Conservation (phyloP, 2,113 vertebrate genomes). For the Progne subis region DNA sequence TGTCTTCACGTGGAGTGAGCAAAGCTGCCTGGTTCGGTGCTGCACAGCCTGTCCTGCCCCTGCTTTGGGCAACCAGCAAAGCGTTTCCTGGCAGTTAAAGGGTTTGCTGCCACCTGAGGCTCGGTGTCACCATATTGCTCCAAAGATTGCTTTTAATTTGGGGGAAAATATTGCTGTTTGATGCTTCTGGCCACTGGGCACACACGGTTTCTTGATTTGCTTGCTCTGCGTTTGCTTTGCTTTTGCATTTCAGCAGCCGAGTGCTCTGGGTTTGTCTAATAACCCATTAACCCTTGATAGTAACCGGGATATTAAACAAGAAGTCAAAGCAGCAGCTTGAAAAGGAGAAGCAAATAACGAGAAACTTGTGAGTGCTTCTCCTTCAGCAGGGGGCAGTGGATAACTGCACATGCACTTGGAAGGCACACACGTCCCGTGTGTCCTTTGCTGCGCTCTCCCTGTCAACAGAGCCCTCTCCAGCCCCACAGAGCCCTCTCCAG, state of each 20-base stretch:
- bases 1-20: not conserved
- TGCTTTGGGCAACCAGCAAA: fast-evolving
- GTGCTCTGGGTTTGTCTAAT: not conserved
- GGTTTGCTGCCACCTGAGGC: not conserved
- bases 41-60: not conserved
- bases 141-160: fast-evolving
- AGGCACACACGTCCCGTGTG: fast-evolving
- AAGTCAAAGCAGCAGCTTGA: not conserved
- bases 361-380: not conserved
- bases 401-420: fast-evolving
- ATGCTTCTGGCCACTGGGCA: not conserved
- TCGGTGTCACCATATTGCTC: not conserved
- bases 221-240: not conserved
- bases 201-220: not conserved
- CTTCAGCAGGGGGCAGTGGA: not conserved
- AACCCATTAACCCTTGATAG: not conserved
- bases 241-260: not conserved
- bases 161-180: not conserved
- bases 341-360: not conserved
- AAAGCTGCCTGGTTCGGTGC: not conserved
- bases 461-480: not conserved
- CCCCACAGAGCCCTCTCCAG: not conserved
- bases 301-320: not conserved
- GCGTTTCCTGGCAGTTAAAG: not conserved
- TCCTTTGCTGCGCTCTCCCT: no score